These are phyloP conservation scores for Sesamia nonagrioides DNA, from an alignment of 1,140 invertebrate species.

Conservation along the genomic window DNA sequence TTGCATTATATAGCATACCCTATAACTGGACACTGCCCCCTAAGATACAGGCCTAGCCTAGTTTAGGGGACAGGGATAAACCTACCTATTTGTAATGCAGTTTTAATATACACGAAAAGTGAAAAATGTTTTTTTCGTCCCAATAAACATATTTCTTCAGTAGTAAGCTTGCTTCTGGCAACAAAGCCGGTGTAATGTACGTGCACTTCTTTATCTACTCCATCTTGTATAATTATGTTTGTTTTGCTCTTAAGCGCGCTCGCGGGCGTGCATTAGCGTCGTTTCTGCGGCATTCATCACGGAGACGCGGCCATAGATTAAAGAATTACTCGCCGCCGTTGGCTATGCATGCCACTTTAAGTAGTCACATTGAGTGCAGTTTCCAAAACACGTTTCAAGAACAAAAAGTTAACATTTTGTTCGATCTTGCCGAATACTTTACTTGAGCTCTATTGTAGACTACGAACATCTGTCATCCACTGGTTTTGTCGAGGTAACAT, in stretches of 20 bases:
- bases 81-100: no score
- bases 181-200: neutral
- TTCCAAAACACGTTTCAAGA: neutral
- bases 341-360: neutral
- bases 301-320: slow-evolving; percentile 19
- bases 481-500: no score
- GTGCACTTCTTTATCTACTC: neutral
- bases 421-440: neutral
- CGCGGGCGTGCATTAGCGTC: neutral
- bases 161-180: no score
- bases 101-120: no score
- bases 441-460: no score
- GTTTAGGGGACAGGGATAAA: no score
- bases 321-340: neutral
- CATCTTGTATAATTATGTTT: slow-evolving; percentile 20
- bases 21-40: no score
- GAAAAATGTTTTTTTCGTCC: no score
- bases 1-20: no score
- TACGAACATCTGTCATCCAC: no score
- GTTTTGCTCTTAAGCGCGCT: neutral
- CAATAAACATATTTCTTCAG: no score
- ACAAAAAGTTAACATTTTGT: neutral
- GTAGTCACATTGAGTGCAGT: slow-evolving; percentile 2
- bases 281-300: slow-evolving; percentile 5
- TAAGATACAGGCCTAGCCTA: no score